A percentile compares a stretch with the other conserved stretches of the same genome.
Evolutionary conservation across 2,113 vertebrate genomes (phyloP).

Genomic region (Sigmodon hispidus): DNA sequence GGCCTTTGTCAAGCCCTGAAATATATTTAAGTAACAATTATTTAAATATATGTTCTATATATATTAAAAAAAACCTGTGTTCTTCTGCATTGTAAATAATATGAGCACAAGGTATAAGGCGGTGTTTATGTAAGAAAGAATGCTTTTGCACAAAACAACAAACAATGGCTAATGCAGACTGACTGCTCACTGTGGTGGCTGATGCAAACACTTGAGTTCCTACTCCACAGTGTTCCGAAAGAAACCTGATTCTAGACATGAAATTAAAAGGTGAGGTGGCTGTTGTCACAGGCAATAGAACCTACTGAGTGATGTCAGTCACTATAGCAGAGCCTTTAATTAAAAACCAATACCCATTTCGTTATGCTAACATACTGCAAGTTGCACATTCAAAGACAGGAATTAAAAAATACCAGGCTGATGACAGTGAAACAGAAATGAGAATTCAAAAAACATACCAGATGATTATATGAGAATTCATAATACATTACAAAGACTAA

Average conservation of each 20-base stretch:
- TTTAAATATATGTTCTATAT: constrained; percentile 34
- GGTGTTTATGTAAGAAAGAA: constrained; percentile 53
- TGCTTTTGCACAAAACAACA: constrained; percentile 50
- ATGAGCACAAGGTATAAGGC: background rate
- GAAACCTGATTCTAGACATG: background rate
- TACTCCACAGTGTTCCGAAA: background rate
- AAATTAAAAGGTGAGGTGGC: background rate
- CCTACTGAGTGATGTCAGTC: background rate
- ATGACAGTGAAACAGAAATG: background rate
- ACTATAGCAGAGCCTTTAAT: background rate
- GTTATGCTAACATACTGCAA: rapidly evolving
- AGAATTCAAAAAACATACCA: background rate
- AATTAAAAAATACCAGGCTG: background rate
- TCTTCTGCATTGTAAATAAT: background rate
- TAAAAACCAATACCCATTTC: background rate
- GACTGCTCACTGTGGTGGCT: background rate
- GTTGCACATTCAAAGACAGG: background rate
- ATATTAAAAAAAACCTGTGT: constrained; percentile 21
- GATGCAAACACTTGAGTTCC: background rate
- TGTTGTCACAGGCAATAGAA: background rate
- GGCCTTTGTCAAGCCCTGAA: background rate
- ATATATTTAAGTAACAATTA: background rate
- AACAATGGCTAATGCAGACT: constrained; percentile 12
- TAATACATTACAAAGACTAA: background rate
- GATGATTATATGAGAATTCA: background rate